Conservation (phyloP, 2,888 invertebrate genomes). For the Tubulanus polymorphus region DNA sequence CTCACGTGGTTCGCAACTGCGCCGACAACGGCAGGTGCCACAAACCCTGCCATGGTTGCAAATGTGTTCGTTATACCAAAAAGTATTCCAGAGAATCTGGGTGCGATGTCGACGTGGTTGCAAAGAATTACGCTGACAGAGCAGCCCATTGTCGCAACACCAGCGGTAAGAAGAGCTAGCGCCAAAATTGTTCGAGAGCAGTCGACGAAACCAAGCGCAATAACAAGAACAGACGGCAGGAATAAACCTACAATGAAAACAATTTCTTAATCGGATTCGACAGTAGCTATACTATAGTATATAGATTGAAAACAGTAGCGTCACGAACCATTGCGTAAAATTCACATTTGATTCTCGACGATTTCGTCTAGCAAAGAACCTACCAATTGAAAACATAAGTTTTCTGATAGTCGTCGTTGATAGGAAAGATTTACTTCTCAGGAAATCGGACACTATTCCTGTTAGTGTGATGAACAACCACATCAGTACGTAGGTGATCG, state of each 20-base stretch:
- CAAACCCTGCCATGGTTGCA: constrained; percentile 47
- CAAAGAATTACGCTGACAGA: constrained; percentile 48
- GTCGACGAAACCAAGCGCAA: constrained; percentile 45
- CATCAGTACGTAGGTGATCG: constrained; percentile 84
- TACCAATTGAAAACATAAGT: constrained; percentile 31
- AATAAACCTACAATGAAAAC: constrained; percentile 42
- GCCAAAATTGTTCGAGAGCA: constrained; percentile 38
- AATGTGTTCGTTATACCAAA: constrained; percentile 51
- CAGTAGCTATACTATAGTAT: too few species aligned
- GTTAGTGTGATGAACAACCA: constrained; percentile 74
- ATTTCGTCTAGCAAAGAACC: constrained; percentile 5
- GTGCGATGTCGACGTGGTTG: constrained; percentile 53
- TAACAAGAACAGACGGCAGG: constrained; percentile 40
- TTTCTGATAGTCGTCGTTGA: constrained; percentile 30
- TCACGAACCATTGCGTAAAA: too few species aligned
- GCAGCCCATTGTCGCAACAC: constrained; percentile 40
- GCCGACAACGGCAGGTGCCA: constrained; percentile 46
- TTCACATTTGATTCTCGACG: too few species aligned
- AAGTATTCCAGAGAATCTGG: constrained; percentile 48
- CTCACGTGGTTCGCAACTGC: constrained; percentile 36
- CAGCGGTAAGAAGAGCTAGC: constrained; percentile 38
- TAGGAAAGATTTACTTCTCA: constrained; percentile 55
- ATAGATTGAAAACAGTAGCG: too few species aligned
- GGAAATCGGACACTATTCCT: constrained; percentile 78
- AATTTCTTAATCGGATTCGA: too few species aligned